These are phyloP conservation scores for Eilema sororculum DNA, from an alignment of 2,888 invertebrate species.

Conservation along the genomic window DNA sequence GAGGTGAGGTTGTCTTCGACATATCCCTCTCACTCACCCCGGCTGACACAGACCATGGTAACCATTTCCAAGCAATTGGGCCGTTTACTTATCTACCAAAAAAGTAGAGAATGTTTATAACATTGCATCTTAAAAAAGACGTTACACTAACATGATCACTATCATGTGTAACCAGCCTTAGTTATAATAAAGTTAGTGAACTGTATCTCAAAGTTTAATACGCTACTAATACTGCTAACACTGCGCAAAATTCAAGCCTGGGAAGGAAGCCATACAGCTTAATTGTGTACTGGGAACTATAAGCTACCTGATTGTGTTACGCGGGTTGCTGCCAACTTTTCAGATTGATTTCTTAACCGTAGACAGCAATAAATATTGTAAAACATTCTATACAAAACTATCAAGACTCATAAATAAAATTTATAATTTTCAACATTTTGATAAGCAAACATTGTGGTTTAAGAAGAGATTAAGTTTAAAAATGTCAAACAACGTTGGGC, in stretches of 20 bases:
- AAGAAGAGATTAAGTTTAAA: no score
- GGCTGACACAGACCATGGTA: no score
- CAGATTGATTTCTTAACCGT: not conserved
- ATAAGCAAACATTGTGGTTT: no score
- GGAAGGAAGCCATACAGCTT: conserved; percentile 7
- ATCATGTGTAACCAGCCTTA: conserved; percentile 8
- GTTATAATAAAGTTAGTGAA: conserved; percentile 12
- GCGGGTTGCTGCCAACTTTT: not conserved
- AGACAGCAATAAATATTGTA: not conserved
- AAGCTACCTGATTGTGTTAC: not conserved
- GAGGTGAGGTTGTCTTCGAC: no score
- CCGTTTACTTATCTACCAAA: no score
- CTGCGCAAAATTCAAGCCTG: conserved; percentile 10
- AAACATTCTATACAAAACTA: no score
- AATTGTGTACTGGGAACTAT: conserved; percentile 6
- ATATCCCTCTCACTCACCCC: no score
- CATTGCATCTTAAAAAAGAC: not conserved
- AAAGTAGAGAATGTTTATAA: not conserved
- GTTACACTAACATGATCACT: not conserved
- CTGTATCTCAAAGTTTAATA: conserved; percentile 11
- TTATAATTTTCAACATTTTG: no score
- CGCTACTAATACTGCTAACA: conserved; percentile 13
- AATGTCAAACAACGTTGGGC: no score
- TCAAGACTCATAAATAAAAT: no score
- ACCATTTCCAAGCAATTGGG: no score